Conservation (phyloP, 2,113 vertebrate genomes). For the Craseonycteris thonglongyai region DNA sequence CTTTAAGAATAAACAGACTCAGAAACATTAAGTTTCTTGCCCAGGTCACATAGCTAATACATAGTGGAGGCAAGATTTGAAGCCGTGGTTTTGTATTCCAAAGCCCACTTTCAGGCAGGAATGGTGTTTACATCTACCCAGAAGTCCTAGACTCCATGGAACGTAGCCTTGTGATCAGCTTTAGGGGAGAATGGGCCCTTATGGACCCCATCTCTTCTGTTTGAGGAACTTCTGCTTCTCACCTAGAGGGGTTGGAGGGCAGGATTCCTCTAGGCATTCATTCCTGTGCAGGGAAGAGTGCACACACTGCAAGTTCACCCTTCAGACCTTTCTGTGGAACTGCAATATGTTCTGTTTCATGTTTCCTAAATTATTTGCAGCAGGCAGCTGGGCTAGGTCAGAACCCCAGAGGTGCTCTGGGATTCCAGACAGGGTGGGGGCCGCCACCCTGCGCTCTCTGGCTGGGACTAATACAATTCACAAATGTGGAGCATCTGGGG, state of each 20-base stretch:
- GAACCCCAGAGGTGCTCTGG: conserved; percentile 39
- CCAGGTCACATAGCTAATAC: not conserved
- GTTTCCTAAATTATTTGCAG: conserved; percentile 46
- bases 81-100: not conserved
- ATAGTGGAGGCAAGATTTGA: not conserved
- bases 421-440: conserved; percentile 65
- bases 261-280: not conserved
- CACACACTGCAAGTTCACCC: not conserved
- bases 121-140: not conserved
- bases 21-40: not conserved
- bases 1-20: not conserved
- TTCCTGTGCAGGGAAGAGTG: not conserved
- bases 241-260: rapidly evolving
- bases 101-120: not conserved
- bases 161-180: too few relatives aligned
- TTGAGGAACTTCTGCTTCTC: not conserved
- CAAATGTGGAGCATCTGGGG: conserved; percentile 61
- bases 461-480: conserved; percentile 38
- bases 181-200: not conserved
- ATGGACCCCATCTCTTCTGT: not conserved
- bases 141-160: not conserved
- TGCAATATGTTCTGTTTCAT: conserved; percentile 21
- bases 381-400: conserved; percentile 55
- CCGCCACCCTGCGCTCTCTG: not conserved
- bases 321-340: conserved; percentile 21